phyloP scores from a whole-genome alignment of 2,113 vertebrate genomes.

The Eurystomus gularis region DNA sequence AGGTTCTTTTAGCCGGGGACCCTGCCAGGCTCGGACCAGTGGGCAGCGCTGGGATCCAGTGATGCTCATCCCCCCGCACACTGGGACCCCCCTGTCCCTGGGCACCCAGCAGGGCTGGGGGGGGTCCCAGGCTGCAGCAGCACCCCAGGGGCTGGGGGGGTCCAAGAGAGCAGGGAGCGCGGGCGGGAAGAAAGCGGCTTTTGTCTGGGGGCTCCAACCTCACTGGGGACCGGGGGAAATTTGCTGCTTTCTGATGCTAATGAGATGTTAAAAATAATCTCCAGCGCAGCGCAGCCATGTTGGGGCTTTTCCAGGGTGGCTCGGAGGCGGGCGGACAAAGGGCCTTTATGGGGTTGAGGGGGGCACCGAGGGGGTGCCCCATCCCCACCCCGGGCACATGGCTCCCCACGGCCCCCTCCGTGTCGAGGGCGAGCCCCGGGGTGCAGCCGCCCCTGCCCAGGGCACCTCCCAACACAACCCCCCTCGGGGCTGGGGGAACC shows the following conservation, averaged over 20 bases:
- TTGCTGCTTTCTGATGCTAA: neutral
- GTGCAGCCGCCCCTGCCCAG: neutral
- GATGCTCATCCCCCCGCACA: neutral
- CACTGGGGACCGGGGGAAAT: neutral
- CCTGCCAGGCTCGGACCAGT: neutral
- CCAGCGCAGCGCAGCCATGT: neutral
- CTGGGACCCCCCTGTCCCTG: neutral
- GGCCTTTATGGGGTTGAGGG: slow-evolving; percentile 47
- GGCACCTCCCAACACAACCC: neutral
- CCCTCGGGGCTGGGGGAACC: neutral
- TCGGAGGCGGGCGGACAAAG: slow-evolving; percentile 11
- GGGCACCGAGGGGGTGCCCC: neutral
- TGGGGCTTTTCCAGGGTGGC: neutral
- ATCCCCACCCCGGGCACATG: neutral
- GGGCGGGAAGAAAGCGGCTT: slow-evolving; percentile 21
- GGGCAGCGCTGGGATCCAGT: neutral
- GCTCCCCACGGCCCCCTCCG: neutral
- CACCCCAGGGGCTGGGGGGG: neutral
- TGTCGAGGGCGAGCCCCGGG: rapidly evolving
- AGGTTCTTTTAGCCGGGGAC: too few relatives aligned
- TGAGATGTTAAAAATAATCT: slow-evolving; percentile 26
- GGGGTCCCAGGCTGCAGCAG: neutral
- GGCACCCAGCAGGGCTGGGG: neutral
- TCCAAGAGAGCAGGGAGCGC: neutral
- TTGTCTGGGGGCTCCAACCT: slow-evolving; percentile 3